Evolutionary conservation across 2,888 invertebrate genomes (phyloP).

Genomic region (Falcaria lacertinaria): DNA sequence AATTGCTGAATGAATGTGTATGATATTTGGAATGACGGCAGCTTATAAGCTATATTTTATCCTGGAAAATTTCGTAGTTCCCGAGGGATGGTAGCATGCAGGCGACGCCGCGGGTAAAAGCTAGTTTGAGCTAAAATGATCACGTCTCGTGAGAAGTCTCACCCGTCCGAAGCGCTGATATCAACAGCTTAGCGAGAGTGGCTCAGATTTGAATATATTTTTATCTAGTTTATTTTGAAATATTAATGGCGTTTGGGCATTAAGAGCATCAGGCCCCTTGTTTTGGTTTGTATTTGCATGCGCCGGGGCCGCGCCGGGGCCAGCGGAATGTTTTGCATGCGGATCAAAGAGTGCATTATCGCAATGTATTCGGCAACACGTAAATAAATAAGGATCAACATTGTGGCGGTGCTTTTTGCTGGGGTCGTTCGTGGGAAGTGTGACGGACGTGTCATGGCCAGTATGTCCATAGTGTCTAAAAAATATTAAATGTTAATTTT

Average conservation of each 20-base stretch:
- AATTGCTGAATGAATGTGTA: too few relatives aligned
- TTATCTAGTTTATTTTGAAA: conserved; percentile 73
- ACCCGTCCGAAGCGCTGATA: conserved; percentile 32
- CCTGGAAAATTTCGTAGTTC: too few relatives aligned
- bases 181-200: conserved; percentile 29
- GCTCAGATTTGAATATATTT: conserved; percentile 59
- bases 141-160: conserved; percentile 1
- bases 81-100: too few relatives aligned
- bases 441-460: neutral
- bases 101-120: too few relatives aligned
- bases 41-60: too few relatives aligned
- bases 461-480: conserved; percentile 1
- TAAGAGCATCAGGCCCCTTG: conserved; percentile 74
- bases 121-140: neutral
- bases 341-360: conserved; percentile 62
- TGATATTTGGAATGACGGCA: too few relatives aligned
- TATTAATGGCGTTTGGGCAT: conserved; percentile 72
- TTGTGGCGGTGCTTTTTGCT: conserved; percentile 17
- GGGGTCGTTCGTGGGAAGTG: conserved; percentile 9
- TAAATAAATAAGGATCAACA: conserved; percentile 75
- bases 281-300: conserved; percentile 72
- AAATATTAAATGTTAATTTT: too few relatives aligned
- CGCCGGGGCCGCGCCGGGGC: conserved; percentile 35
- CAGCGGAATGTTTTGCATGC: conserved; percentile 47
- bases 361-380: conserved; percentile 70